Evolutionary conservation across 2,888 invertebrate genomes (phyloP), one percentile per base, ranked within the genome.

Genomic region (Erannis defoliaria): DNA sequence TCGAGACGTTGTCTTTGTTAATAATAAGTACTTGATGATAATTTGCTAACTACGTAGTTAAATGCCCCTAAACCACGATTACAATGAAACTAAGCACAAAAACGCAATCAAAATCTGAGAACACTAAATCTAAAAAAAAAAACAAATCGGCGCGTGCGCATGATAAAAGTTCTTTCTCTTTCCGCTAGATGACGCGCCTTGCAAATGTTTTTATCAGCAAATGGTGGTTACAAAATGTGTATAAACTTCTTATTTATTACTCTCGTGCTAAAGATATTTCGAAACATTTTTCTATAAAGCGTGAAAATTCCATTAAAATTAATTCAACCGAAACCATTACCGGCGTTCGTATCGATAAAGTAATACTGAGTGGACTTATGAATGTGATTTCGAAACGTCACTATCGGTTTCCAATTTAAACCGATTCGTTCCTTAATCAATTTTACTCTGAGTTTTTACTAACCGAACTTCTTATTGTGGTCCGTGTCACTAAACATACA

Each of bases 361-460:
- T 90, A 90, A 90, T 90, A 88, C 89, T 80, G 84, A 88, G 82
- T 86, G 76, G 83, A 90, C 92, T 92, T 91, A 92, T 92, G 92
- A 92, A 92, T 92, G 90, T 91, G 88, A 89, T 91, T 91, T 92
- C 91, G 89, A 89, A 93, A 91, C 89, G 86, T 90, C 91, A 91
- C 91, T 91, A 92, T 92, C 92, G 91, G 84, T 90, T 92, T 93
- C 89, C 92, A 93, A 93, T 93, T 92, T 92, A 91, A 90, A 88
- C 84, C 93, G 87, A 93, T 93, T 93, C 93, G 93, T 93, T 93
- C 91, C 91, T 90, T 90, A 91, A 90, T 90, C 91, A 90, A 90
- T 92, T 90, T 89, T 88, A 86, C 90, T 88, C 80, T 85, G 86
- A 83, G 81, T 90, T 90, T 88, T 87, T 89, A 87, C 78, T 79